Evolutionary conservation across 2,888 invertebrate species (phyloP), one percentile per base, ranked within the genome.

Genomic region (Lithosia quadra): DNA sequence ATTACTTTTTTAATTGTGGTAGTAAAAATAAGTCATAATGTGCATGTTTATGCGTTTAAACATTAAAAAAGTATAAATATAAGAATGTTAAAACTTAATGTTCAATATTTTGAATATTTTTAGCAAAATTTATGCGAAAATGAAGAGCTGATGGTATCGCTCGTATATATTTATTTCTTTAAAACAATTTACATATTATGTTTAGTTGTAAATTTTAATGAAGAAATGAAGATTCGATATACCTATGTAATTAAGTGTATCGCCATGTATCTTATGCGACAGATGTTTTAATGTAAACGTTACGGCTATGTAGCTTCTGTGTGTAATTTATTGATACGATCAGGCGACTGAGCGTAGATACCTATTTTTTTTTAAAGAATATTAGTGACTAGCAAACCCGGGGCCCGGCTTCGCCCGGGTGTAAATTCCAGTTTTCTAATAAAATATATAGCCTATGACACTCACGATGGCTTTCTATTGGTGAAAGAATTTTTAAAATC

Each of bases 131-230:
- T 62, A 65, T 57, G n/a, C 53, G 63, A 66, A 10, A 68, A 55
- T 18, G 39, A 36, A 56, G 24, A 18, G 28, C 43, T 56, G 53
- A 66, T 61, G 24, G 21, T 21, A 61, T 65, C 60, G 56, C 43
- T 49, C 65, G 66, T 34, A 60, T 71, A 61, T 73, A 68, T 77
- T 78, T 74, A 69, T 68, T 76, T 73, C 39, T 22, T 18, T 73
- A 67, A 59, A 63, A 28, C 65, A 43, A 67, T 63, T 67, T 58
- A 72, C 65, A 71, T 69, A 60, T 4, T 58, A 65, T 73, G 60
- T 71, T 63, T 72, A 58, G 67, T 73, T 61, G 55, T 78, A 68
- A 72, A 72, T 74, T 70, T 77, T 72, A 60, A 77, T 74, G 18
- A 59, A 77, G 3, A 24, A 36, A 53, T 53, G 70, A 76, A 71